A percentile compares a stretch with the other conserved stretches of the same genome.
These are phyloP conservation scores for Cherax quadricarinatus DNA, from an alignment of 1,140 invertebrate species.

Conservation along the genomic window DNA sequence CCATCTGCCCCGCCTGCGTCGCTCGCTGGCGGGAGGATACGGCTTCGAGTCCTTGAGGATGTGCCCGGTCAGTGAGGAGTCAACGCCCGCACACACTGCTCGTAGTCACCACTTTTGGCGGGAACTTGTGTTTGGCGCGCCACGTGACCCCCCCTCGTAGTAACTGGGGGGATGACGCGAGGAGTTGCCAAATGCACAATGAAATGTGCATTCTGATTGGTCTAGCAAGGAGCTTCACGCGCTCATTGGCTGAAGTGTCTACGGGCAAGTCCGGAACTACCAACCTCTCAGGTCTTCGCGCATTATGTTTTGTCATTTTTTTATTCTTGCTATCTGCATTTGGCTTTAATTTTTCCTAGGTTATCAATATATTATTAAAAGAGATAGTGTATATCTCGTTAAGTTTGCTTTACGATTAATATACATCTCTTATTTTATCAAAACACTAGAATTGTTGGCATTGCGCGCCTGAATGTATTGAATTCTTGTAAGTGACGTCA, in stretches of 20 bases:
- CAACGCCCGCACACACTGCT: conserved; percentile 49
- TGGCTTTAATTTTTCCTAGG: neutral
- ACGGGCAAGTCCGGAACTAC: conserved; percentile 33
- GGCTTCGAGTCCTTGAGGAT: conserved; percentile 10
- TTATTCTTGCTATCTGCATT: neutral
- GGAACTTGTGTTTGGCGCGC: conserved; percentile 61
- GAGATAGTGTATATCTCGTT: neutral
- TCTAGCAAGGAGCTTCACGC: conserved; percentile 27
- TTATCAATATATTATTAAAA: neutral
- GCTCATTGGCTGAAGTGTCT: conserved; percentile 54
- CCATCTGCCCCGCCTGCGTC: conserved; percentile 22
- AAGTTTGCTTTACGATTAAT: neutral
- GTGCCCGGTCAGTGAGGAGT: conserved; percentile 36
- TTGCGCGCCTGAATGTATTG: conserved; percentile 54
- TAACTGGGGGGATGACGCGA: conserved; percentile 21
- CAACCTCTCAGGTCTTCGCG: neutral
- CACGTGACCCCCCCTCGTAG: conserved; percentile 56
- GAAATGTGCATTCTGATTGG: conserved; percentile 39
- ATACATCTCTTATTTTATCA: neutral
- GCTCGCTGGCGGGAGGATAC: neutral
- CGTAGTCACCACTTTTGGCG: conserved; percentile 48
- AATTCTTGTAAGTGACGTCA: conserved; percentile 63
- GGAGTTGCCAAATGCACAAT: conserved; percentile 53
- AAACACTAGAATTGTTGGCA: conserved; percentile 49
- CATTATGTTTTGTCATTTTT: conserved; percentile 13